A percentile compares a stretch with the other conserved stretches of the same genome.
Evolutionary conservation across 64 coral and sea anemone species (phyloP).

Genomic region (Cladopsammia gracilis): DNA sequence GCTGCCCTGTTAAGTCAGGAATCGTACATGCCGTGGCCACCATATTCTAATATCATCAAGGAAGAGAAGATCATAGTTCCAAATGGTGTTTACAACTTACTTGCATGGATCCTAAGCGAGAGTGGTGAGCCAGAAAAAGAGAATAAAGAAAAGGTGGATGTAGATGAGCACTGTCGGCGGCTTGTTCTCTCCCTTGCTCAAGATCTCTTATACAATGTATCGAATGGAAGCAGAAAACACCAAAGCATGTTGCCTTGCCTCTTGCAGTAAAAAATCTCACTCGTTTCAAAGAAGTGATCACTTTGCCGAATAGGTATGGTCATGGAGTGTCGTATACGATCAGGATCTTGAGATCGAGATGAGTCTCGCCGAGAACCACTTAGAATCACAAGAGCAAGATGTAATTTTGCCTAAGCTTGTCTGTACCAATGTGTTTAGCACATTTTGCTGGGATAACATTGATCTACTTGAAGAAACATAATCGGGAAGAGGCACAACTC

Average conservation of each 20-base stretch:
- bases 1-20: constrained; percentile 30
- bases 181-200: constrained; percentile 30
- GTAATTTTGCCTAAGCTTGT: constrained; percentile 32
- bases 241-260: constrained; percentile 46
- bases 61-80: constrained; percentile 32
- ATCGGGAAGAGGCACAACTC: too few relatives aligned
- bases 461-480: too few relatives aligned
- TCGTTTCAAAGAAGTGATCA: too few relatives aligned
- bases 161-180: background rate
- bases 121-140: background rate
- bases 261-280: too few relatives aligned
- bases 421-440: constrained; percentile 25
- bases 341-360: constrained; percentile 49
- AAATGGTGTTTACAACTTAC: too few relatives aligned
- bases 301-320: constrained; percentile 67
- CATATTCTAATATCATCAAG: constrained; percentile 13
- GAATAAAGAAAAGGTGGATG: constrained; percentile 41
- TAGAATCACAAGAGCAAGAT: background rate
- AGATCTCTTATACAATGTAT: too few relatives aligned
- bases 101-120: too few relatives aligned
- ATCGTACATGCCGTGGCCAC: constrained; percentile 12
- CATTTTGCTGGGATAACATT: too few relatives aligned
- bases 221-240: constrained; percentile 45
- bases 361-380: constrained; percentile 32
- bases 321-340: constrained; percentile 68